These are phyloP conservation scores for Neogobius melanostomus DNA, from an alignment of 2,113 vertebrate species.

Conservation along the genomic window DNA sequence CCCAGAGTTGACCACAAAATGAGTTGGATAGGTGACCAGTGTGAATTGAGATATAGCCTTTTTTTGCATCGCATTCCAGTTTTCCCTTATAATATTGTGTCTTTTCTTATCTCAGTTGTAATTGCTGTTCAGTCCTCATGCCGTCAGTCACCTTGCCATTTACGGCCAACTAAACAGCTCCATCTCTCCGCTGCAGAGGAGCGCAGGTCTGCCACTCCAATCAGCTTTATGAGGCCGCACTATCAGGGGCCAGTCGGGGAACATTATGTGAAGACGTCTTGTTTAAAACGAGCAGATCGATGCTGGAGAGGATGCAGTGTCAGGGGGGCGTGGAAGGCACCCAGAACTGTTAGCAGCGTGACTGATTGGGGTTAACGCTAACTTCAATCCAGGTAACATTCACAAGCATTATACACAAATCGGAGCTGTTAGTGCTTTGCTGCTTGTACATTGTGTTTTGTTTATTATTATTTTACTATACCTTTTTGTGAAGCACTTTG, in stretches of 20 bases:
- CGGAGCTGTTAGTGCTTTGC: too few species aligned
- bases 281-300: conserved; percentile 36
- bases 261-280: conserved; percentile 31
- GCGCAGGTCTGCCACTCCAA: conserved; percentile 56
- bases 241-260: conserved; percentile 42
- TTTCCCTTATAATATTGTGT: conserved; percentile 44
- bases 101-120: conserved; percentile 53
- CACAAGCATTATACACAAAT: too few species aligned
- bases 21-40: neutral
- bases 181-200: conserved; percentile 51
- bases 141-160: conserved; percentile 61
- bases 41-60: neutral
- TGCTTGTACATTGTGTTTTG: too few species aligned
- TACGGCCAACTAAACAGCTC: conserved; percentile 50
- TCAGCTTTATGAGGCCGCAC: conserved; percentile 58
- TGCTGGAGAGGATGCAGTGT: conserved; percentile 33
- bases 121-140: conserved; percentile 58
- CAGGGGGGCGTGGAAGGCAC: conserved; percentile 13
- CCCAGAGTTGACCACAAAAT: neutral
- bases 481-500: too few species aligned
- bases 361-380: conserved; percentile 23
- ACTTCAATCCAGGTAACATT: neutral
- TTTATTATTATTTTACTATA: too few species aligned
- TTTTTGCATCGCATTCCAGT: too few species aligned
- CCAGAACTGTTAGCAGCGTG: conserved; percentile 13